These are phyloP conservation scores for Gorsachius goisagi DNA, from an alignment of 2,113 vertebrate species.

Conservation along the genomic window DNA sequence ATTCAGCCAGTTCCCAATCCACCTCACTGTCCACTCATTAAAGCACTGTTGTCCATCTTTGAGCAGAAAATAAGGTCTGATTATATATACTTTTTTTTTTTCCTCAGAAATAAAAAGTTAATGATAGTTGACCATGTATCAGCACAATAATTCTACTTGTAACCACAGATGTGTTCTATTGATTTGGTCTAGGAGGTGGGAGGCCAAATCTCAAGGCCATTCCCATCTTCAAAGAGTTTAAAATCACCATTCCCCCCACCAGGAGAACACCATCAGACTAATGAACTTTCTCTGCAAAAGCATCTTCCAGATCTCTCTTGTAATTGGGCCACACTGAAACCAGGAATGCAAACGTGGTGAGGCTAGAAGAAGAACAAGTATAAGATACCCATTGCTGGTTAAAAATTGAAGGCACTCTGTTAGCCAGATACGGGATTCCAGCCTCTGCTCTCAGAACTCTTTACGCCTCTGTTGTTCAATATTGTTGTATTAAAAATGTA, in stretches of 20 bases:
- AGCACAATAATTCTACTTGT: neutral
- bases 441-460: neutral
- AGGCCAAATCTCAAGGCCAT: neutral
- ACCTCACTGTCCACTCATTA: no score
- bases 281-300: neutral
- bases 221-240: neutral
- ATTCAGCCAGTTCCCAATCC: no score
- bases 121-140: neutral
- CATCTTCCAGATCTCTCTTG: neutral
- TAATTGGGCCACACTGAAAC: neutral
- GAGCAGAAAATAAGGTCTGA: neutral
- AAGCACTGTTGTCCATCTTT: neutral
- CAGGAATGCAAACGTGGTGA: neutral
- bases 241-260: neutral
- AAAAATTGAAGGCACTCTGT: neutral
- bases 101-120: neutral
- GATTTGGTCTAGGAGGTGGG: neutral
- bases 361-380: neutral
- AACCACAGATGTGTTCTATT: neutral
- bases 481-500: neutral
- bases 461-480: neutral
- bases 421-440: neutral
- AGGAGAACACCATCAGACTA: neutral
- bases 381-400: neutral
- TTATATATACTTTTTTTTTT: neutral